A percentile compares a stretch with the other conserved stretches of the same genome.
These are phyloP conservation scores for Amorpha juglandis DNA, from an alignment of 2,888 invertebrate genomes.

Conservation along the genomic window DNA sequence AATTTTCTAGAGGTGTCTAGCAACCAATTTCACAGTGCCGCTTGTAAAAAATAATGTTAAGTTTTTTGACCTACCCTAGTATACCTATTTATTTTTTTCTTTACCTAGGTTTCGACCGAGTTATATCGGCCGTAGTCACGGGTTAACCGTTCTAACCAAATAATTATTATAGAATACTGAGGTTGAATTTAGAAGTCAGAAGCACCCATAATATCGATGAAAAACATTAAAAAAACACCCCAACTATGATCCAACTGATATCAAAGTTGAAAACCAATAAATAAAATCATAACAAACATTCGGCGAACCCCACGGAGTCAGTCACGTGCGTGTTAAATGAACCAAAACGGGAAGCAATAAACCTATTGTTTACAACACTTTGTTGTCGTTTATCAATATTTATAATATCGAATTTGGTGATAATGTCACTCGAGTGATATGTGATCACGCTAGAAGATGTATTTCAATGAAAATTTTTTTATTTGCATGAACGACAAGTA, in stretches of 20 bases:
- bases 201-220: slow-evolving; percentile 28
- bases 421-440: slow-evolving; percentile 44
- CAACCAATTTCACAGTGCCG: too few species aligned
- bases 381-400: slow-evolving; percentile 74
- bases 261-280: slow-evolving; percentile 46
- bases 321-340: slow-evolving; percentile 79
- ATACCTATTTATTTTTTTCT: too few species aligned
- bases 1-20: too few species aligned
- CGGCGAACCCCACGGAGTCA: slow-evolving; percentile 65
- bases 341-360: slow-evolving; percentile 77
- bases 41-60: too few species aligned
- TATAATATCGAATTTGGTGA: slow-evolving; percentile 58
- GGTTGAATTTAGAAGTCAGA: slow-evolving; percentile 3
- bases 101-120: too few species aligned
- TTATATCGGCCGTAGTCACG: too few species aligned
- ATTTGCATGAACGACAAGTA: too few species aligned
- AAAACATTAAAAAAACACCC: slow-evolving; percentile 36
- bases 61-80: too few species aligned
- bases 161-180: too few species aligned
- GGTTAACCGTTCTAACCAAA: too few species aligned
- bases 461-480: too few species aligned
- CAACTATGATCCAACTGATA: slow-evolving; percentile 29
- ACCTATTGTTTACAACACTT: slow-evolving; percentile 73
- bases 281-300: slow-evolving; percentile 66
- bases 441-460: not conserved